Conservation (phyloP, 2,888 invertebrate species). For the Patella depressa region DNA sequence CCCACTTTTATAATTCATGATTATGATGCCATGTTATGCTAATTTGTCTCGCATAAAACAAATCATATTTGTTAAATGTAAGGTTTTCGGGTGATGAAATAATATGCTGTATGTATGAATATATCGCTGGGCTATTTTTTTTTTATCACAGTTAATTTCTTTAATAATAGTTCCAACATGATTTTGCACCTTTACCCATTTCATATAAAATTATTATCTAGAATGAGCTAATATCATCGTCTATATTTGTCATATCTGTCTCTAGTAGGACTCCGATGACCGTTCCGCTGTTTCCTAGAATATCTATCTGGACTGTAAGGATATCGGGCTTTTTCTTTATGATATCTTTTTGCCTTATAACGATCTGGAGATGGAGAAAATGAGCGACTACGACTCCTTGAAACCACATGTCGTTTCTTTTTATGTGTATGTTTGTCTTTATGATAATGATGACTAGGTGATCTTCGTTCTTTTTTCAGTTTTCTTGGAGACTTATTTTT, state of each 20-base stretch:
- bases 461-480: slow-evolving; percentile 48
- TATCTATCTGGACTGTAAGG: slow-evolving; percentile 33
- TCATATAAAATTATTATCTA: background rate
- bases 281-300: slow-evolving; percentile 43
- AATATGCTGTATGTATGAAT: too few species aligned
- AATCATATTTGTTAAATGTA: too few species aligned
- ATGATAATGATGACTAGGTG: slow-evolving; percentile 40
- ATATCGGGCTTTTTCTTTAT: slow-evolving; percentile 20
- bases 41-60: too few species aligned
- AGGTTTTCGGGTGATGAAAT: too few species aligned
- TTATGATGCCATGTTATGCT: too few species aligned
- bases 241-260: slow-evolving; percentile 41
- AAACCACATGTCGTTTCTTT: slow-evolving; percentile 45
- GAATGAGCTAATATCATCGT: background rate
- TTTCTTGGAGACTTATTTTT: slow-evolving; percentile 40
- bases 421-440: slow-evolving; percentile 53
- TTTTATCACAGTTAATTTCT: background rate
- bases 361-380: slow-evolving; percentile 30
- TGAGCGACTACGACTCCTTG: slow-evolving; percentile 43
- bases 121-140: background rate
- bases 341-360: slow-evolving; percentile 5
- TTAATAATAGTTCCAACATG: background rate
- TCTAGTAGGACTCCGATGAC: slow-evolving; percentile 43
- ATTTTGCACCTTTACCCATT: background rate
- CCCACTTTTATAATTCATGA: too few species aligned